Percentiles rank a stretch among this genome's conserved stretches.
Evolutionary conservation across 2,113 vertebrate species (phyloP).

Genomic region (Takifugu flavidus): DNA sequence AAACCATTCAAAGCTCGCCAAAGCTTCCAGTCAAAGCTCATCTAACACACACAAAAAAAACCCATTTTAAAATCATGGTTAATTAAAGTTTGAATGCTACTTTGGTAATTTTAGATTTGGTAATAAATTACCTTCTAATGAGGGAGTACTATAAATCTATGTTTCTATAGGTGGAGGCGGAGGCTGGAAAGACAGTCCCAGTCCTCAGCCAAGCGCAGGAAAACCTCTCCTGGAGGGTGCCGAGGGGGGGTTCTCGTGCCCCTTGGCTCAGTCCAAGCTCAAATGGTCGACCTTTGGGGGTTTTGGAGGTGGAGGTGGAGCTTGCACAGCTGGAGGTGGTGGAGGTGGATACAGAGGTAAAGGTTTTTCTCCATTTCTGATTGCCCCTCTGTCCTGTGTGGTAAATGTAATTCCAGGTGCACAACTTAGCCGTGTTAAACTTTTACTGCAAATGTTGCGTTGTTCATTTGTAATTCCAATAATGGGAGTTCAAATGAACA

Average conservation of each 20-base stretch:
- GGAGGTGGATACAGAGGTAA: conserved; percentile 87
- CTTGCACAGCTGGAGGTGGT: conserved; percentile 85
- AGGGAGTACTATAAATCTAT: neutral
- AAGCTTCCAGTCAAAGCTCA: no score
- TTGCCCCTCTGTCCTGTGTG: neutral
- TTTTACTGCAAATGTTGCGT: no score
- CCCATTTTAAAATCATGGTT: no score
- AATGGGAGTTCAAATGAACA: no score
- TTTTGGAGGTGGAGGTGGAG: conserved; percentile 87
- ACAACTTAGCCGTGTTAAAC: no score
- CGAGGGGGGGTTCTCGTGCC: conserved; percentile 82
- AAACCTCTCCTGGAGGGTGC: conserved; percentile 80
- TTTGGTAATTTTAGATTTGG: no score
- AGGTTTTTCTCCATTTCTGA: neutral
- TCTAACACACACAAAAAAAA: no score
- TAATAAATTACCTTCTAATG: no score
- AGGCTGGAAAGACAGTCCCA: conserved; percentile 76
- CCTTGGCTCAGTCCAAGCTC: conserved; percentile 77
- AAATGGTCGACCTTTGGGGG: conserved; percentile 84
- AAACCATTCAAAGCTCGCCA: no score
- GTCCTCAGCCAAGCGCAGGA: conserved; percentile 70
- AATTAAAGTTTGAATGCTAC: no score
- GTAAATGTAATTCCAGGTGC: no score
- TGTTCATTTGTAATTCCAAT: no score
- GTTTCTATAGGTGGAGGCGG: conserved; percentile 79